Percentiles rank a stretch among this genome's conserved stretches.
These are phyloP conservation scores for Dendrolimus pini DNA, from an alignment of 2,888 invertebrate species.

Conservation along the genomic window DNA sequence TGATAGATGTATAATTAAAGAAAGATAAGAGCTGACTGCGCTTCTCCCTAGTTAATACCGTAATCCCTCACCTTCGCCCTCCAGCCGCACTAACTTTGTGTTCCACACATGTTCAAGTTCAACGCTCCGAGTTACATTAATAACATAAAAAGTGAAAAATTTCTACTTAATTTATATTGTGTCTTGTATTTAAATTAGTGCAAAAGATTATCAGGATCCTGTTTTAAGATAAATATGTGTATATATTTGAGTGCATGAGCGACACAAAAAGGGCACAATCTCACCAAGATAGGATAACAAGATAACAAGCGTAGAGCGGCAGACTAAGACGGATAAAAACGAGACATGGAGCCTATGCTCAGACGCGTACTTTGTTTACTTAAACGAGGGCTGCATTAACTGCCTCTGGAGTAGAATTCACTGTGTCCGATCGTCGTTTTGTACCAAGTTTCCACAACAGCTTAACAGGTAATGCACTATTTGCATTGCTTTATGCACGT, in stretches of 20 bases:
- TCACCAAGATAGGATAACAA: conserved; percentile 72
- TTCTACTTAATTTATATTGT: no score
- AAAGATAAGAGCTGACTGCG: conserved; percentile 13
- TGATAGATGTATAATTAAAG: no score
- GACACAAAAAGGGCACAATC: conserved; percentile 69
- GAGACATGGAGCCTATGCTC: conserved; percentile 60
- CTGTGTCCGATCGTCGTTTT: background rate
- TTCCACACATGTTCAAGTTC: no score
- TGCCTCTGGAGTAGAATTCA: conserved; percentile 31
- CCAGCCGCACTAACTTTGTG: no score
- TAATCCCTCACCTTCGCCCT: conserved; percentile 3
- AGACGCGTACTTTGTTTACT: conserved; percentile 69
- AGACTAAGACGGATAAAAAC: conserved; percentile 68
- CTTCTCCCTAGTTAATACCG: conserved; percentile 23
- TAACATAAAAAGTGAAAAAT: no score
- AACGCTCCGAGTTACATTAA: no score
- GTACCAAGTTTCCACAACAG: background rate
- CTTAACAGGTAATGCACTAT: background rate
- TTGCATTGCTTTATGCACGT: no score
- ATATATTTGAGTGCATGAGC: conserved; percentile 46
- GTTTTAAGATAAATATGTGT: conserved; percentile 42
- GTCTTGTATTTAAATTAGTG: no score
- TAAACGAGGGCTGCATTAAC: conserved; percentile 50
- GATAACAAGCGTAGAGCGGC: conserved; percentile 70
- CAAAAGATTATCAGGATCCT: conserved; percentile 20